Base-by-base conservation (phyloP, 2,888 invertebrate species). In the Megalurothrips usitatus region DNA sequence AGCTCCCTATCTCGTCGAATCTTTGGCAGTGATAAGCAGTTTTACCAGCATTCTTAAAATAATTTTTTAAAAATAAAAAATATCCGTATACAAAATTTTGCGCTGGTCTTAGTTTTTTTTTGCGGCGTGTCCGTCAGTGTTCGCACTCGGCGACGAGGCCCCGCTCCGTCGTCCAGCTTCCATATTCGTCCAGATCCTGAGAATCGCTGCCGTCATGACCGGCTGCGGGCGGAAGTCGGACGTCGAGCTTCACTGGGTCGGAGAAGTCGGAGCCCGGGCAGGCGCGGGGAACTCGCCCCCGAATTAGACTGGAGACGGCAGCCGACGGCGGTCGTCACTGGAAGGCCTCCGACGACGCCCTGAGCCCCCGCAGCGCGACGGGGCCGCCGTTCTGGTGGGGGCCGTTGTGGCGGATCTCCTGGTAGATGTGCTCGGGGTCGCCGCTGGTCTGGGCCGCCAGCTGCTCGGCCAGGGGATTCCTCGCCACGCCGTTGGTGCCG, bases 371-470 rank as follows among this genome's bases (percentile, higher is more conserved):
- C 68, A 75, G 68, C 0, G 11, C 68, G 23, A 23, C 68, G 68
- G 68, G 68, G 68, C 26, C 68, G 1, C 68, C 68, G 68, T 75
- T 75, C 68, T 75, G 68, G 68, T 75, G 34, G 34, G 34, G 34
- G 34, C 34, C 34, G 34, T 43, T 43, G 34, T 43, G 34, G 34
- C 68, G 68, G 68, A 75, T 75, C 68, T 75, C 68, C 68, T 75
- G 68, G 68, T 75, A 75, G 23, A 75, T 75, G 68, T 75, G 68
- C 68, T 75, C 68, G 23, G 68, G 23, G 68, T 75, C 68, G 26
- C 68, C 68, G 26, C 68, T 58, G 58, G 58, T 75, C 68, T 75
- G 68, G 26, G 68, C 68, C 9, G 68, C 68, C 68, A 75, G 68
- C 68, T 75, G 68, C 68, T 75, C 68, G 68, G 68, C 68, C 23